These are phyloP conservation scores for Emys orbicularis DNA, from an alignment of 2,797 vertebrate genomes.

Conservation along the genomic window DNA sequence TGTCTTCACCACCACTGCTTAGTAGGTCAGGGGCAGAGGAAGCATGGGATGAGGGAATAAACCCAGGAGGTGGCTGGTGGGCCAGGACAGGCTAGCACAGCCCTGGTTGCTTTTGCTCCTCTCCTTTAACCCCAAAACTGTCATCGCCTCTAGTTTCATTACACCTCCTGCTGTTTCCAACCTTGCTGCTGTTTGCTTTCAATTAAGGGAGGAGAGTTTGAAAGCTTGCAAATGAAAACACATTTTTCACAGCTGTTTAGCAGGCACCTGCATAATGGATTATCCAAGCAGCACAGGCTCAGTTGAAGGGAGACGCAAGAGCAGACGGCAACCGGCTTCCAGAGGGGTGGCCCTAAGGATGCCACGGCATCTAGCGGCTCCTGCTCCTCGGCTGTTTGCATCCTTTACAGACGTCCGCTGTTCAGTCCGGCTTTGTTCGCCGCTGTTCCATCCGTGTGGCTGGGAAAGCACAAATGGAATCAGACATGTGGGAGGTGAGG, in stretches of 20 bases:
- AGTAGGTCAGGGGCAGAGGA: background rate
- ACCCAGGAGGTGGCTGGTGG: background rate
- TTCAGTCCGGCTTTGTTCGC: background rate
- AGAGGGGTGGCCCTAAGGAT: background rate
- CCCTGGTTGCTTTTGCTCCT: background rate
- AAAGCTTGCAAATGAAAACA: slow-evolving; percentile 26
- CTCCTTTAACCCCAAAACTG: background rate
- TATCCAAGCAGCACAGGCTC: background rate
- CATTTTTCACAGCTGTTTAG: slow-evolving; percentile 8
- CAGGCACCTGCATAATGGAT: background rate
- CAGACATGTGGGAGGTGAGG: rapidly evolving
- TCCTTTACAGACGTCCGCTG: background rate
- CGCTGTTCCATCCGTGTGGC: background rate
- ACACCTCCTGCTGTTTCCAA: background rate
- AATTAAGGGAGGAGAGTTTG: background rate
- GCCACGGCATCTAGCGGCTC: background rate
- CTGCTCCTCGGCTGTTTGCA: background rate
- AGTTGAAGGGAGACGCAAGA: background rate
- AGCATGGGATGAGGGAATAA: background rate
- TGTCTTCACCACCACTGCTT: too few relatives aligned
- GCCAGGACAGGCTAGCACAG: background rate
- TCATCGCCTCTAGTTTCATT: background rate
- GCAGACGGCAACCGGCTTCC: rapidly evolving
- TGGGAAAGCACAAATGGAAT: background rate
- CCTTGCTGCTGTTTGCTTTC: rapidly evolving